Conservation (phyloP, 2,113 vertebrate genomes). For the Cinclus mexicanus region DNA sequence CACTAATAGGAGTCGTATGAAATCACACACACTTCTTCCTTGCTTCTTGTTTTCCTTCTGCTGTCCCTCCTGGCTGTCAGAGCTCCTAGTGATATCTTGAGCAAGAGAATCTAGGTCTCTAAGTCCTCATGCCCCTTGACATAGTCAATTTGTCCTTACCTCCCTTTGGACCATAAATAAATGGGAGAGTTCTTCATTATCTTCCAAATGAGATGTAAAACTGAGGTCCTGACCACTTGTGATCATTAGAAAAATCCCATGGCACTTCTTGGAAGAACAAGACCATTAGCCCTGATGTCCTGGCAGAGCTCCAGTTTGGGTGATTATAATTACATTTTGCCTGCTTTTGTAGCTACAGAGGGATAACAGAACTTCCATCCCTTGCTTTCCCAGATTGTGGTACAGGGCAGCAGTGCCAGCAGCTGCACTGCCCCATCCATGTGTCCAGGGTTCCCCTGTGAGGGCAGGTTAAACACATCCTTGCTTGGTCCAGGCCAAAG, state of each 20-base stretch:
- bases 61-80: background rate
- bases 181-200: constrained; percentile 67
- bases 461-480: rapidly evolving
- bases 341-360: constrained; percentile 11
- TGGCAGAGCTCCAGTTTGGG: constrained; percentile 57
- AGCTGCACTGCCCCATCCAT: too few species aligned
- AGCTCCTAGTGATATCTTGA: background rate
- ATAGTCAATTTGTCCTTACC: constrained; percentile 49
- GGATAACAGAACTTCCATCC: background rate
- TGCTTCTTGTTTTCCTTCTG: background rate
- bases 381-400: background rate
- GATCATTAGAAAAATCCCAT: constrained; percentile 65
- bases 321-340: constrained; percentile 56
- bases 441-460: background rate
- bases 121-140: constrained; percentile 24
- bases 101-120: background rate
- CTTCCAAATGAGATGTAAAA: constrained; percentile 69
- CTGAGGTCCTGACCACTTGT: constrained; percentile 61
- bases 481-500: background rate
- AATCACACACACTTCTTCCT: background rate
- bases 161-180: constrained; percentile 58
- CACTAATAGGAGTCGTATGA: background rate
- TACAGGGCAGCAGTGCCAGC: background rate
- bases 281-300: constrained; percentile 55
- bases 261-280: constrained; percentile 40